Conservation (phyloP, 2,113 vertebrate species). For the Panthera tigris region DNA sequence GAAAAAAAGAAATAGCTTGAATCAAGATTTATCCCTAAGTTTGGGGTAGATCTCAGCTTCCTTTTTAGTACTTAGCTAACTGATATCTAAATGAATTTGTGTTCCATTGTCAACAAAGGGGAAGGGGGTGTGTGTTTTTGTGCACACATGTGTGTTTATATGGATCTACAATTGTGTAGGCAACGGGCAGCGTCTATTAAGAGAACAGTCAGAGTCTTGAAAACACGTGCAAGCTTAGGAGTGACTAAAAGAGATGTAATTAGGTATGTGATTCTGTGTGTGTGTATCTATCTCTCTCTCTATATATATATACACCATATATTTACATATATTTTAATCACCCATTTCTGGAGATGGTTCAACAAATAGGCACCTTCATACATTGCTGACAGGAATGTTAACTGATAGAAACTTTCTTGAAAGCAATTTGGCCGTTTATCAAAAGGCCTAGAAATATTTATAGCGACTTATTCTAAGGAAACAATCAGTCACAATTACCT, state of each 20-base stretch:
- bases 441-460: background rate
- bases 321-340: background rate
- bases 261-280: background rate
- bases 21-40: background rate
- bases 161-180: background rate
- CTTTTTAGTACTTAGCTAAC: background rate
- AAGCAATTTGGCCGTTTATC: background rate
- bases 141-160: background rate
- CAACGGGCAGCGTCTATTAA: background rate
- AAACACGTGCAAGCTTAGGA: background rate
- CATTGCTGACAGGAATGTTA: background rate
- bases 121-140: background rate
- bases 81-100: background rate
- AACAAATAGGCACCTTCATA: background rate
- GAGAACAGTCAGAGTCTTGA: background rate
- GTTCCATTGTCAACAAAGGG: background rate
- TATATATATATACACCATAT: background rate
- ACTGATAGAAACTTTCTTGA: background rate
- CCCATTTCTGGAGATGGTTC: background rate
- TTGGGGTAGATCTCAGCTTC: background rate
- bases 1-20: background rate
- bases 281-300: background rate
- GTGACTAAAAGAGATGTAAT: constrained; percentile 17
- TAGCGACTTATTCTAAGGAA: background rate
- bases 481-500: background rate